Percentiles rank a stretch among this genome's conserved stretches.
These are phyloP conservation scores for Sinonovacula constricta DNA, from an alignment of 1,140 invertebrate species.

Conservation along the genomic window DNA sequence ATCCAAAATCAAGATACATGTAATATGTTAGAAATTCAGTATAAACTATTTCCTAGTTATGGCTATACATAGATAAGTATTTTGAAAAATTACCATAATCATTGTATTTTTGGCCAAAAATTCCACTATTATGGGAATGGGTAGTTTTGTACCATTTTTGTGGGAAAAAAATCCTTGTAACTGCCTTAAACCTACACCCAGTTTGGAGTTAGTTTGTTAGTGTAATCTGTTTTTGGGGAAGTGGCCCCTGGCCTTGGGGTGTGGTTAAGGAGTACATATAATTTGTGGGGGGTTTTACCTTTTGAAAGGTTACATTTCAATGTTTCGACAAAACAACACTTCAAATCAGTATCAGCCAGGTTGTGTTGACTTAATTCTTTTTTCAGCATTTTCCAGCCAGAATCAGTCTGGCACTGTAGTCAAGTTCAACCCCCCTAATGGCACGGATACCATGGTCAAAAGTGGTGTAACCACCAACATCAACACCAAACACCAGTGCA, in stretches of 20 bases:
- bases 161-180: too few relatives aligned
- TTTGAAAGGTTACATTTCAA: background rate
- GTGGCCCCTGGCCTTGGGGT: background rate
- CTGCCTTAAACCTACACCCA: too few relatives aligned
- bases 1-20: too few relatives aligned
- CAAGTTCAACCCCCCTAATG: slow-evolving; percentile 92
- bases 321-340: background rate
- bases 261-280: too few relatives aligned
- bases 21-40: too few relatives aligned
- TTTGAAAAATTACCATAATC: too few relatives aligned
- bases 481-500: slow-evolving; percentile 95
- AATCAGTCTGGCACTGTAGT: slow-evolving; percentile 61
- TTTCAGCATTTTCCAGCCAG: slow-evolving; percentile 54
- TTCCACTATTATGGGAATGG: too few relatives aligned
- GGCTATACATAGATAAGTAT: too few relatives aligned
- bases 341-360: background rate
- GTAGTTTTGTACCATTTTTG: too few relatives aligned
- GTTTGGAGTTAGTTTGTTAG: background rate
- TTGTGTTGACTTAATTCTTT: slow-evolving; percentile 8
- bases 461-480: slow-evolving; percentile 89
- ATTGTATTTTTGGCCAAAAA: too few relatives aligned
- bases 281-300: background rate
- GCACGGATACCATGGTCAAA: slow-evolving; percentile 93
- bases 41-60: too few relatives aligned
- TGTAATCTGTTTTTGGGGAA: background rate